These are phyloP conservation scores for Pipistrellus pygmaeus DNA, from an alignment of 2,797 vertebrate genomes.

Conservation along the genomic window DNA sequence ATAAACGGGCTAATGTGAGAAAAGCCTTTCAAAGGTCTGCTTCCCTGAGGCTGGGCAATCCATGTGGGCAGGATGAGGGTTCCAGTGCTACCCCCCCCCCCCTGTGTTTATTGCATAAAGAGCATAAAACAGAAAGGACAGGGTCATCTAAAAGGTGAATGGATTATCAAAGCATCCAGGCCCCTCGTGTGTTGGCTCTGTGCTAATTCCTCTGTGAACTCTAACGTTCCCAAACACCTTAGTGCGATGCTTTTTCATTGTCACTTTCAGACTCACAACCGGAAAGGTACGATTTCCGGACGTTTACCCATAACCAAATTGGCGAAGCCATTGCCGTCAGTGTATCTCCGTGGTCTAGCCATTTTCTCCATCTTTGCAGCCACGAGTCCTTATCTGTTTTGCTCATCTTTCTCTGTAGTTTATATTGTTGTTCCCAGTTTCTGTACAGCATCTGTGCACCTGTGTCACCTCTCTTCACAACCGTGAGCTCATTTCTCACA, in stretches of 20 bases:
- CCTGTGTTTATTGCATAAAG: not conserved
- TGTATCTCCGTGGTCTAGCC: not conserved
- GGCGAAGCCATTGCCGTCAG: not conserved
- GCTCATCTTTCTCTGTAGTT: not conserved
- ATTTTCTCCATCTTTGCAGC: conserved; percentile 10
- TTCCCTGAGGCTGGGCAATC: not conserved
- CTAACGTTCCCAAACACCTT: not conserved
- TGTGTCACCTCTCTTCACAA: not conserved
- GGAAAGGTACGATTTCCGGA: not conserved
- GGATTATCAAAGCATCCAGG: not conserved
- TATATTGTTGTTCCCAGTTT: not conserved
- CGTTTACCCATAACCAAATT: not conserved
- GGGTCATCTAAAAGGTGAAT: not conserved
- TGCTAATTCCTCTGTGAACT: not conserved
- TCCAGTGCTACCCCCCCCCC: not conserved
- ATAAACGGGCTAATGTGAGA: not conserved
- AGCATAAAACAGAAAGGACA: not conserved
- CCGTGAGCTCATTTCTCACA: not conserved
- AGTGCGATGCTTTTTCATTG: not conserved
- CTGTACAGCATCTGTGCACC: not conserved
- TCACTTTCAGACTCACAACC: not conserved
- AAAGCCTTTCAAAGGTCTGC: not conserved
- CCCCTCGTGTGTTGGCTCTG: not conserved
- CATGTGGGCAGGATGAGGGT: not conserved
- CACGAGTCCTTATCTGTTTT: not conserved